phyloP scores from a whole-genome alignment of 53 echinoderm and acorn worm species.

The Mesocentrotus franciscanus region DNA sequence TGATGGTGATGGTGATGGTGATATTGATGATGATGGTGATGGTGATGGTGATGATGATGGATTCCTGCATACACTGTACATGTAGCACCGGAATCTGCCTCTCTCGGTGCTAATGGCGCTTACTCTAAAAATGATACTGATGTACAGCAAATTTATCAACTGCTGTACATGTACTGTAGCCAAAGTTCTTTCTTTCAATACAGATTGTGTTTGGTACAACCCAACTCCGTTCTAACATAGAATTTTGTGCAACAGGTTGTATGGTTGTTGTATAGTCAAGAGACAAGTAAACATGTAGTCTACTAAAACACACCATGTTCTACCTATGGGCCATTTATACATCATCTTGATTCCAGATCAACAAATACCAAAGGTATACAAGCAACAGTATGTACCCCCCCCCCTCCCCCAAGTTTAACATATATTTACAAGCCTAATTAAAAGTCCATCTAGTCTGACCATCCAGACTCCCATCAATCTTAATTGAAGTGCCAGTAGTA shows the following conservation, averaged over 20 bases:
- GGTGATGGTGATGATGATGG: constrained; percentile 15
- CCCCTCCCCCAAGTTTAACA: not conserved
- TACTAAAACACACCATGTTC: not conserved
- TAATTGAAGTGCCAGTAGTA: not conserved
- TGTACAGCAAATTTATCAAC: no score
- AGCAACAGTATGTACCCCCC: not conserved
- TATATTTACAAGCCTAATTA: not conserved
- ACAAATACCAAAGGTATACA: not conserved
- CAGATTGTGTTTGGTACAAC: no score
- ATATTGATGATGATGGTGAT: constrained; percentile 18
- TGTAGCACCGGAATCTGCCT: no score
- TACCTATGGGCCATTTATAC: no score
- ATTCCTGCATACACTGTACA: no score
- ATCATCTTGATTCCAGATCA: not conserved
- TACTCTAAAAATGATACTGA: no score
- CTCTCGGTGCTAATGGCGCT: no score
- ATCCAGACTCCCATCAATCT: not conserved
- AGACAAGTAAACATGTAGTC: not conserved
- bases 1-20: not conserved
- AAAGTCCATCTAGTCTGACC: not conserved
- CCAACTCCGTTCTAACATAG: not conserved
- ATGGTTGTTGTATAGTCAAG: not conserved
- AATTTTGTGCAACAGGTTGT: not conserved
- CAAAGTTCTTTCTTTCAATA: no score
- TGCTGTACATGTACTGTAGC: no score